Evolutionary conservation across 2,113 vertebrate species (phyloP), one percentile per base, ranked within the genome.

Genomic region (Todiramphus chloris): DNA sequence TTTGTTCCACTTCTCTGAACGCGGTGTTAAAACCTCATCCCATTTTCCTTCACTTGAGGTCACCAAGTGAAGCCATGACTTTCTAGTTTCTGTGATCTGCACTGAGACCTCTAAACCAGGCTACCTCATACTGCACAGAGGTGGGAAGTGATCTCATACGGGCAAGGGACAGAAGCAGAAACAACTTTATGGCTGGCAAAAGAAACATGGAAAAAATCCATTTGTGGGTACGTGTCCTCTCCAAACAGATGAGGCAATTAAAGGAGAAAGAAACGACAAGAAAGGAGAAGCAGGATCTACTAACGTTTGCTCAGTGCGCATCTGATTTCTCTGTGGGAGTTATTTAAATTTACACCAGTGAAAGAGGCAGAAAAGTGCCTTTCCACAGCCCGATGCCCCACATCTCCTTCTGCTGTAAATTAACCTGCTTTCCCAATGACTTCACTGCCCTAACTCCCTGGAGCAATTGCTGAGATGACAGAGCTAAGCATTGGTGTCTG

Each of bases 281-380:
- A 90, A 90, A 96, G 93, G 87, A 84, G 87, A 76, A 91, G 89
- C 78, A 35, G 81, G 85, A 72, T 88, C 93, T 95, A 51, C 87
- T 92, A 81, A 87, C 89, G 64, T 96, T 96, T 95, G 87, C 93
- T 95, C 93, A 74, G 91, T 77, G 93, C 89, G 89, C 89, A 91
- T 91, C 89, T 69, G 84, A 62, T 95, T 96, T 91, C 96, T 97
- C 94, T 74, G 93, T 97, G 93, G 92, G 93, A 91, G 87, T 95
- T 95, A 85, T 58, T 97, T 94, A 94, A 95, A 95, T 96, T 95
- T 91, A 87, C 93, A 88, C 93, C 81, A 25, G 72, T 33, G 87
- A 79, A 92, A 73, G 81, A 27, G 48, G 89, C 93, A 79, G 89
- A 82, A 27, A 76, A 94, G 93, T 73, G 87, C 41, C 92, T 96